Percentiles rank a stretch among this genome's conserved stretches.
Evolutionary conservation across 2,113 vertebrate genomes (phyloP).

Genomic region (Campylomormyrus numenius): DNA sequence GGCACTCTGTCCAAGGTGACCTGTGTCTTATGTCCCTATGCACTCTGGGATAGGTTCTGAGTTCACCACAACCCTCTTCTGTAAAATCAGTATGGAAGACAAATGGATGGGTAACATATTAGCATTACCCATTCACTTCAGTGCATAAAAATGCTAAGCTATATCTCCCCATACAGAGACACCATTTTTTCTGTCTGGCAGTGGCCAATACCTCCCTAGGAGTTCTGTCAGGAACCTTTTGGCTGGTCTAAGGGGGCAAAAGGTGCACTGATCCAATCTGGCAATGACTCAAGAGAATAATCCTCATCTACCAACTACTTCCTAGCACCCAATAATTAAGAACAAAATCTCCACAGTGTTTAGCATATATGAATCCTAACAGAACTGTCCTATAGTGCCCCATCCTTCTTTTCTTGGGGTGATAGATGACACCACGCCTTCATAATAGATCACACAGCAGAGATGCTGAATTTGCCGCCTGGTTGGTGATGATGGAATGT

Average conservation of each 20-base stretch:
- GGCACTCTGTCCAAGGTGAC: background rate
- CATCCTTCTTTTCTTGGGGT: background rate
- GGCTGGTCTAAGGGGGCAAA: background rate
- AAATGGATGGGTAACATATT: background rate
- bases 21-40: background rate
- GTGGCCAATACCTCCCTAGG: background rate
- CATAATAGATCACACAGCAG: background rate
- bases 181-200: background rate
- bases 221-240: background rate
- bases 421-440: background rate
- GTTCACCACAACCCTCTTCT: background rate
- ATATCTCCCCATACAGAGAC: background rate
- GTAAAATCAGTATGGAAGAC: background rate
- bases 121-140: background rate
- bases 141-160: background rate
- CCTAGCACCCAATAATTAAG: background rate
- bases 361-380: background rate
- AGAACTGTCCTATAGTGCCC: background rate
- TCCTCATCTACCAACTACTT: background rate
- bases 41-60: background rate
- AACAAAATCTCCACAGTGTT: background rate
- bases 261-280: background rate
- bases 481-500: background rate
- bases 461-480: background rate
- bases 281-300: background rate